phyloP scores from a whole-genome alignment of 2,797 vertebrate species.

The Scyliorhinus canicula region DNA sequence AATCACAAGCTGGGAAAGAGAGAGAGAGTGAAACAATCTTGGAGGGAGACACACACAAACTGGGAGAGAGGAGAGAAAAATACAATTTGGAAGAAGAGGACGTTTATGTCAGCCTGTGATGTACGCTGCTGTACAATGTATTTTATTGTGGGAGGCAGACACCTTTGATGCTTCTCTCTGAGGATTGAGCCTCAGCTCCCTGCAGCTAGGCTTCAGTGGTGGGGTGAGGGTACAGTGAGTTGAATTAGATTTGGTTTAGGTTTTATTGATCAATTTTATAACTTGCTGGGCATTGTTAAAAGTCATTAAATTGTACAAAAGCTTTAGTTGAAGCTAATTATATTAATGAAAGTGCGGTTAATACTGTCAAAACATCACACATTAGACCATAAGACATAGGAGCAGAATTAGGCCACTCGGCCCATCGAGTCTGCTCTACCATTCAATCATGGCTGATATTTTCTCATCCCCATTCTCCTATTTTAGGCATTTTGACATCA shows the following conservation, averaged over 20 bases:
- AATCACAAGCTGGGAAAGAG: not conserved
- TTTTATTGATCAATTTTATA: not conserved
- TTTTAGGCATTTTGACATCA: not conserved
- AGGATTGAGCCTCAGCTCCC: not conserved
- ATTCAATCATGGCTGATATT: no score
- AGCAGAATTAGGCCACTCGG: no score
- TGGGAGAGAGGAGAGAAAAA: not conserved
- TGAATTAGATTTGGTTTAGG: not conserved
- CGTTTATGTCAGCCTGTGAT: not conserved
- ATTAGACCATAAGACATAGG: no score
- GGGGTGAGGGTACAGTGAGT: not conserved
- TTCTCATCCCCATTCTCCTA: no score
- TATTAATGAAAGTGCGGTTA: not conserved
- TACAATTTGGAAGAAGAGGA: not conserved
- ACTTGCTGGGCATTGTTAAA: not conserved
- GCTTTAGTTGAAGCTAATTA: no score
- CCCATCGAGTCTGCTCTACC: no score
- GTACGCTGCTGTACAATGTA: not conserved
- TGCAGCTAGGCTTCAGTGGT: not conserved
- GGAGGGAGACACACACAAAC: not conserved
- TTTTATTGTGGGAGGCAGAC: not conserved
- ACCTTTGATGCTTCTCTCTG: not conserved
- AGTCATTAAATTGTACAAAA: no score
- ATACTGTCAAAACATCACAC: not conserved
- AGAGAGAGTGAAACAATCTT: not conserved